Base-by-base conservation (phyloP, 2,797 vertebrate genomes). In the Enteromius radiatus region DNA sequence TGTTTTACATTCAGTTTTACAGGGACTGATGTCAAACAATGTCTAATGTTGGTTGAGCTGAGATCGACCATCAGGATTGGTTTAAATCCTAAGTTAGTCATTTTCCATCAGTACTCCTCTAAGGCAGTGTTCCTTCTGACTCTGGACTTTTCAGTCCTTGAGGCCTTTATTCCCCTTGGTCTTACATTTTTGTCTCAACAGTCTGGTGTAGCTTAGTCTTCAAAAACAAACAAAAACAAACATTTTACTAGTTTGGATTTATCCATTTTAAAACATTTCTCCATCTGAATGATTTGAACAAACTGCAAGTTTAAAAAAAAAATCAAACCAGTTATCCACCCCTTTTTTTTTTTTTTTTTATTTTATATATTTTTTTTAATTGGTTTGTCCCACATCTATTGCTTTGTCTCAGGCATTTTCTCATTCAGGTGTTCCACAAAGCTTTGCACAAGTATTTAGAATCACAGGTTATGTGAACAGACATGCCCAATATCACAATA, bases 1-100 rank as follows among this genome's bases (percentile, higher is more conserved):
- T 52, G 19, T 56, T 73, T 71, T 76, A 21, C 73, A 64, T 69
- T 84, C 33, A 21, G 45, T 78, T 78, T 67, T 38, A 21, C 9
- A 71, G 28, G 59, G 21, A 65, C 49, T 74, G 61, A 82, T 52
- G 75, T 73, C 75, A 74, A 54, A 65, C 28, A 45, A 54, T 23
- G 2, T 73, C 23, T 49, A 5, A 19, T 45, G 19, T 67, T 12
- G n/a, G 2, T 75, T 54, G 0, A 65, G 54, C 36, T 43, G 17
- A 26, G 15, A 43, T 14, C 3, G 7, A 56, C 12, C 5, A 59
- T 26, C 1, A 5, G n/a, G 36, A 11, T 41, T 59, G n/a, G 4
- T 38, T 10, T 38, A n/a, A 10, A 59, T 47, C 31, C 0, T 5
- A 69, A 69, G 38, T n/a, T 23, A 2, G 17, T 21, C 1, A 38